Evolutionary conservation across 1,140 invertebrate genomes (phyloP).

Genomic region (Caenorhabditis remanei): DNA sequence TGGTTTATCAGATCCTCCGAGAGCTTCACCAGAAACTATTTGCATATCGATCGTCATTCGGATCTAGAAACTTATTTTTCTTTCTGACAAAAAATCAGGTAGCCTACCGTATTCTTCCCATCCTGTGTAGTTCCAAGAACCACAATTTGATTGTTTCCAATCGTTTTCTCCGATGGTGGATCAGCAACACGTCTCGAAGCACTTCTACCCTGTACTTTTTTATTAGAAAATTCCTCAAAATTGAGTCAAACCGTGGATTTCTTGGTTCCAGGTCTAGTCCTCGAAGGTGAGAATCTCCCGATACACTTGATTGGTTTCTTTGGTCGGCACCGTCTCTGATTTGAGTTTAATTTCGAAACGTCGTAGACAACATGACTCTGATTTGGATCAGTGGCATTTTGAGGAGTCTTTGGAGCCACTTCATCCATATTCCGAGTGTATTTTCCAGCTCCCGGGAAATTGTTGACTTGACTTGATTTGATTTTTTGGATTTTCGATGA

Average conservation of each 20-base stretch:
- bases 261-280: not conserved
- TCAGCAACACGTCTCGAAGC: not conserved
- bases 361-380: constrained; percentile 20
- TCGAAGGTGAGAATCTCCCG: too few relatives aligned
- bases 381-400: too few relatives aligned
- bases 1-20: not conserved
- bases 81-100: not conserved
- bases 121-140: constrained; percentile 1
- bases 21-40: not conserved
- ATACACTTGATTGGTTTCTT: too few relatives aligned
- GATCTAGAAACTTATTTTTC: not conserved
- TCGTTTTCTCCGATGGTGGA: not conserved
- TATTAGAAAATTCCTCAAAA: not conserved
- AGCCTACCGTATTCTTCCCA: constrained; percentile 31
- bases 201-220: not conserved
- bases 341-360: not conserved
- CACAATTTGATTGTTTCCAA: not conserved
- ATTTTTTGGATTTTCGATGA: not conserved
- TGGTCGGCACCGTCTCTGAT: not conserved
- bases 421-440: not conserved
- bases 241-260: not conserved
- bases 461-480: not conserved
- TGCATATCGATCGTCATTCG: constrained; percentile 48
- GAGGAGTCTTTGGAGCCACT: constrained; percentile 4
- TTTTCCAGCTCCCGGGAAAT: constrained; percentile 25